These are phyloP conservation scores for Nematostella vectensis DNA, from an alignment of 92 coral and sea anemone species.

Conservation along the genomic window DNA sequence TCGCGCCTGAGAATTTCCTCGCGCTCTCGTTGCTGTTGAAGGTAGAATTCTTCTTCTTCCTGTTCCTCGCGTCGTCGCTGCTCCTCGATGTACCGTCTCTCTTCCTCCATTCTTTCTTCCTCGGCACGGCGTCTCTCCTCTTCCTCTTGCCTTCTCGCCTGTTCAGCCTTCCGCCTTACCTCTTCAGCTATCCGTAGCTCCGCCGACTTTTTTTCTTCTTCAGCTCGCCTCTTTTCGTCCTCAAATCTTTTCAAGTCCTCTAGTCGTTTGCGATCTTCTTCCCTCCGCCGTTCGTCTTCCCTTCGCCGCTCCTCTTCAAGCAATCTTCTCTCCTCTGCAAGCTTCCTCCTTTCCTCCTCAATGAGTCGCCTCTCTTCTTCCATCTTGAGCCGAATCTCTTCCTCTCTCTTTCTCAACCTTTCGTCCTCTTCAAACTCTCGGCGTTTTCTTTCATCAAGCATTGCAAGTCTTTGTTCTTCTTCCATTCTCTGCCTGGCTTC, in stretches of 20 bases:
- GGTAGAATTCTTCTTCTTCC: conserved; percentile 22
- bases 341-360: conserved; percentile 55
- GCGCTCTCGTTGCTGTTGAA: conserved; percentile 15
- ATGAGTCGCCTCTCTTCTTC: conserved; percentile 26
- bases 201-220: conserved; percentile 37
- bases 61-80: conserved; percentile 29
- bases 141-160: conserved; percentile 38
- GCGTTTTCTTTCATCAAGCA: conserved; percentile 18
- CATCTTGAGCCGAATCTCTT: conserved; percentile 27
- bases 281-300: conserved; percentile 41
- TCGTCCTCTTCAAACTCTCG: conserved; percentile 32
- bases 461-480: conserved; percentile 23
- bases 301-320: conserved; percentile 48
- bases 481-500: conserved; percentile 17
- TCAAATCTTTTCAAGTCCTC: conserved; percentile 31
- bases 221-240: conserved; percentile 25
- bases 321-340: conserved; percentile 59
- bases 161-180: conserved; percentile 38
- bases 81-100: conserved; percentile 27
- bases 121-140: conserved; percentile 26
- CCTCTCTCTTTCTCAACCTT: conserved; percentile 27
- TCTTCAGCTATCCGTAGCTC: conserved; percentile 46
- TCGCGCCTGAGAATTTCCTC: conserved; percentile 42
- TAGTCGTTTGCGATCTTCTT: conserved; percentile 24
- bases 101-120: conserved; percentile 20